Evolutionary conservation across 2,888 invertebrate genomes (phyloP).

Genomic region (Drosophila greeni): DNA sequence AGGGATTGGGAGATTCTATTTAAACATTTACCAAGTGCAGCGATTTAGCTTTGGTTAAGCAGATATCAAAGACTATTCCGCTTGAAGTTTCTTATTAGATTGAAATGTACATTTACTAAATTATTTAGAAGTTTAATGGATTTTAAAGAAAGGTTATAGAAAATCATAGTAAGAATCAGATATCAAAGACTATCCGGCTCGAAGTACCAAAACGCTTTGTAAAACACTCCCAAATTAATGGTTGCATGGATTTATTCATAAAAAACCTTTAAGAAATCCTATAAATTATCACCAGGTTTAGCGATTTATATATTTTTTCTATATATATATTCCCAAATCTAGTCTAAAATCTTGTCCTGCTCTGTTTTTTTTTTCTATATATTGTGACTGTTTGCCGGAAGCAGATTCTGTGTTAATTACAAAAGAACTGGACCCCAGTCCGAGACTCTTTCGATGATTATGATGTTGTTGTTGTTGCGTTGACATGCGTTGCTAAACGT

Average conservation of each 20-base stretch:
- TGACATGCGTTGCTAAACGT: slow-evolving; percentile 77
- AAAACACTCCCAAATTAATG: too few species aligned
- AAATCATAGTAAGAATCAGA: too few species aligned
- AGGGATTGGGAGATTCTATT: neutral
- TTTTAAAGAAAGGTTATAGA: too few species aligned
- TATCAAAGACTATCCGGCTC: neutral
- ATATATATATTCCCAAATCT: too few species aligned
- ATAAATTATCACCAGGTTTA: too few species aligned
- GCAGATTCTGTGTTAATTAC: slow-evolving; percentile 70
- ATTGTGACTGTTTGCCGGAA: slow-evolving; percentile 58
- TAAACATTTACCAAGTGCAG: neutral
- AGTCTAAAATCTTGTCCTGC: neutral
- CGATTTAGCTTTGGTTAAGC: neutral
- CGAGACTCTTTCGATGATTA: slow-evolving; percentile 49
- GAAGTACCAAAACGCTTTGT: neutral
- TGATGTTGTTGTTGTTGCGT: slow-evolving; percentile 65
- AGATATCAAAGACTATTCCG: neutral
- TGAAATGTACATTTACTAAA: neutral
- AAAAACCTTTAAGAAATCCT: too few species aligned
- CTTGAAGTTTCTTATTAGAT: neutral
- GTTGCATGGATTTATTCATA: too few species aligned
- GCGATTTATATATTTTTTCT: too few species aligned
- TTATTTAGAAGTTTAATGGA: too few species aligned
- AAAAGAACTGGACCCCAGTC: slow-evolving; percentile 50
- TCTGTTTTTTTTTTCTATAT: neutral